Evolutionary conservation across 1,140 invertebrate species (phyloP).

Genomic region (Trichomalopsis sarcophagae): DNA sequence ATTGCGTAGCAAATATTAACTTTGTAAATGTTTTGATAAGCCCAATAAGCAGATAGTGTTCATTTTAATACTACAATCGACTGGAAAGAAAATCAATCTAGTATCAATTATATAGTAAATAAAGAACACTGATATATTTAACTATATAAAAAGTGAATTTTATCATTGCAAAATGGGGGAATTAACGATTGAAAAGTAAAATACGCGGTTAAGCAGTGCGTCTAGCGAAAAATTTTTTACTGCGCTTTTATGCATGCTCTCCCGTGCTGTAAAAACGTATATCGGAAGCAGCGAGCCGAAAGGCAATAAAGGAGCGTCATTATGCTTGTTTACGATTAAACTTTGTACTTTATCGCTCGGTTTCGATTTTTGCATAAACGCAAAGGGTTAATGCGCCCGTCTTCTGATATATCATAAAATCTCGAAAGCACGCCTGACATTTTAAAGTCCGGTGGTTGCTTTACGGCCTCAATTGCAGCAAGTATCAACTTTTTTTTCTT

Average conservation of each 20-base stretch:
- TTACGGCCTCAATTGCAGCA: not conserved
- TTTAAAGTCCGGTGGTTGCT: not conserved
- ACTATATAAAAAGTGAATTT: no score
- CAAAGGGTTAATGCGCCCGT: not conserved
- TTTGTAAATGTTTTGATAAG: not conserved
- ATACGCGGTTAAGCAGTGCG: not conserved
- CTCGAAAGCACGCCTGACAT: not conserved
- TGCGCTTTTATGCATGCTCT: conserved; percentile 18
- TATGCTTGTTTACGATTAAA: conserved; percentile 40
- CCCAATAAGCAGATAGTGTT: not conserved
- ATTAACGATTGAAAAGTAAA: conserved; percentile 24
- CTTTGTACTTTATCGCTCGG: conserved; percentile 34
- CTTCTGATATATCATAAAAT: conserved; percentile 5
- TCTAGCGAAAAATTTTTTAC: not conserved
- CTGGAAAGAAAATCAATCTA: no score
- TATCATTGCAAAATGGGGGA: not conserved
- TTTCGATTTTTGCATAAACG: conserved; percentile 32
- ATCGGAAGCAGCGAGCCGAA: not conserved
- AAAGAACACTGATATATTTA: no score
- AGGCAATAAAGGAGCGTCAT: conserved; percentile 3
- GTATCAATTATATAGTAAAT: no score
- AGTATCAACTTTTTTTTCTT: no score
- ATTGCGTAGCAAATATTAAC: conserved; percentile 3
- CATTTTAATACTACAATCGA: no score
- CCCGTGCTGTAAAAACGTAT: conserved; percentile 11